Base-by-base conservation (phyloP, 2,888 invertebrate genomes). In the Lepidochrysops patricia region DNA sequence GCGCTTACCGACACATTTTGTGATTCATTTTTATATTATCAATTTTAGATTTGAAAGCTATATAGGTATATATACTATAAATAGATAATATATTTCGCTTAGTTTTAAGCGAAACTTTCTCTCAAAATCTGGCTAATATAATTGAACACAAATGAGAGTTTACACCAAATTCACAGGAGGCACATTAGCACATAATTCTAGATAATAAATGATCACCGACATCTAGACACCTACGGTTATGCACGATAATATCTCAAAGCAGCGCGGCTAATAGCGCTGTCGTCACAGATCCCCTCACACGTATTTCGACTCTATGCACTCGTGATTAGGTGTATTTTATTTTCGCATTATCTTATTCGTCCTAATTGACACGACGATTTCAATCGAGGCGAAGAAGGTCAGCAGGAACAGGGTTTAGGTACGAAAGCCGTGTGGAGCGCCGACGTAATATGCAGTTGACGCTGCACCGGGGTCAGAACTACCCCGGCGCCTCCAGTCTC, bases 371-470 rank as follows among this genome's bases (percentile, higher is more conserved):
- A 71, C 72, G 71, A 72, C 69, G 71, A 65, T 72, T 68, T 64
- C 68, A 71, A 71, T 71, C 68, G 68, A 70, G 68, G 65, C 67
- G 67, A 70, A 73, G 72, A 79, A 79, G 78, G 76, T 76, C 74
- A 77, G 76, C 78, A 74, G 68, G 70, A 71, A 70, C 63, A 71
- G 72, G 72, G 72, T 76, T 74, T 66, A 72, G 64, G 67, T 74
- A 75, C 72, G 69, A 64, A 6, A 29, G 26, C 15, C 68, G 64
- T 61, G 57, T 65, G 65, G 61, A 65, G 65, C 67, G 59, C 60
- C 7, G n/a, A 12, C 62, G 58, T 67, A 64, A 68, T 71, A 70
- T 77, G 79, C 77, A 79, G 71, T 68, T 62, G 58, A 66, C 67
- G 58, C 71, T 77, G 74, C 73, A 66, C 57, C 67, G 69, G 74